Evolutionary conservation across 2,113 vertebrate genomes (phyloP), one percentile per base, ranked within the genome.

Genomic region (Equus przewalskii): DNA sequence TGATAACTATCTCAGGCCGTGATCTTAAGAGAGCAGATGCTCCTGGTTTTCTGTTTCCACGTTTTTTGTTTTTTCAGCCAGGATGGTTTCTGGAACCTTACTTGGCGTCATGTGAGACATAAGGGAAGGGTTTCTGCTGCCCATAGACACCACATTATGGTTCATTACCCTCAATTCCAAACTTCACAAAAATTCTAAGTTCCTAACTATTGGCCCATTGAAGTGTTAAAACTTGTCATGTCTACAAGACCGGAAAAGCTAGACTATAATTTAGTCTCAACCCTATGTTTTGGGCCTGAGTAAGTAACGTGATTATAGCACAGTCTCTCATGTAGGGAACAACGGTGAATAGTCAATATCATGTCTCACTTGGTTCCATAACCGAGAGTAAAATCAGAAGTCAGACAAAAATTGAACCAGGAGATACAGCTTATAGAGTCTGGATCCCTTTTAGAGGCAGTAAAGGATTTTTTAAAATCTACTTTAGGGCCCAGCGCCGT

Each of bases 21-120:
- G 44, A 91, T 78, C 73, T 87, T 41, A 46, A 49, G 16, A 80
- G 65, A 82, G 46, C 81, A 97, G 82, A 82, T 79, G 78, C 64
- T 89, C 36, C 51, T 78, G 58, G 73, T 10, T 46, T 89, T 88
- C 62, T 58, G 70, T 93, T 92, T 94, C 88, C 69, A 46, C 64
- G 41, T 44, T 85, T 56, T 58, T 21, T 49, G 3, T 58, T 75
- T 49, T 67, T 92, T 67, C 46, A 64, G 54, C 78, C 89, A 24
- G 7, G 67, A 15, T 62, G 88, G 41, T 83, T 64, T 81, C 83
- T 30, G 72, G 36, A 69, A 0, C 15, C 46, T 76, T 41, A 16
- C 33, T 58, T 84, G 30, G 28, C 26, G 2, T 79, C n/a, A 11
- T 62, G 69, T 76, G 80, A 91, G 9, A 73, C 16, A 3, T 30